A percentile compares a stretch with the other conserved stretches of the same genome.
Evolutionary conservation across 1,140 invertebrate species (phyloP).

Genomic region (Micrasema minimum): DNA sequence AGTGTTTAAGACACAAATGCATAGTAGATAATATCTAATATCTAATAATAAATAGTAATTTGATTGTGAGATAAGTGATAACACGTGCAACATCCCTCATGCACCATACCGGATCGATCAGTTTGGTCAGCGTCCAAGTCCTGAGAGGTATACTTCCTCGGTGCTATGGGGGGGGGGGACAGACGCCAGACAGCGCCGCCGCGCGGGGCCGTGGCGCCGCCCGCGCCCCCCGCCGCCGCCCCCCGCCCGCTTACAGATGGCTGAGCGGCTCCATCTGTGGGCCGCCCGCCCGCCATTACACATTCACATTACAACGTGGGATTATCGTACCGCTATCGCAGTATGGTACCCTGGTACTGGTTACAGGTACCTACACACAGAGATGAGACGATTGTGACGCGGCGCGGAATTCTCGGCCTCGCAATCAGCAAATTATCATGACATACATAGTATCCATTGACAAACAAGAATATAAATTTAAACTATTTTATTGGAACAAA

Average conservation of each 20-base stretch:
- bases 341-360: not conserved
- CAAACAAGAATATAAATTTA: too few relatives aligned
- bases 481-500: too few relatives aligned
- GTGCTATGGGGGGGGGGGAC: not conserved
- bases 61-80: too few relatives aligned
- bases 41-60: too few relatives aligned
- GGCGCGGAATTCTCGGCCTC: not conserved
- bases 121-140: slow-evolving; percentile 34
- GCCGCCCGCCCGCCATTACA: slow-evolving; percentile 8
- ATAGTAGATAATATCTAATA: too few relatives aligned
- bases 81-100: too few relatives aligned
- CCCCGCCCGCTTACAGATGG: slow-evolving; percentile 22
- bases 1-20: too few relatives aligned
- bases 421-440: too few relatives aligned
- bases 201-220: slow-evolving; percentile 31
- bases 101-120: slow-evolving; percentile 4
- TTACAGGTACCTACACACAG: not conserved
- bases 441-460: too few relatives aligned
- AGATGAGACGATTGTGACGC: slow-evolving; percentile 16
- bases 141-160: not conserved
- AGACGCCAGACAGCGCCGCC: slow-evolving; percentile 38
- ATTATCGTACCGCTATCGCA: not conserved
- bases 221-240: slow-evolving; percentile 5
- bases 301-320: slow-evolving; percentile 29
- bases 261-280: slow-evolving; percentile 25